phyloP scores from a whole-genome alignment of 2,797 vertebrate species.

The Spondyliosoma cantharus region DNA sequence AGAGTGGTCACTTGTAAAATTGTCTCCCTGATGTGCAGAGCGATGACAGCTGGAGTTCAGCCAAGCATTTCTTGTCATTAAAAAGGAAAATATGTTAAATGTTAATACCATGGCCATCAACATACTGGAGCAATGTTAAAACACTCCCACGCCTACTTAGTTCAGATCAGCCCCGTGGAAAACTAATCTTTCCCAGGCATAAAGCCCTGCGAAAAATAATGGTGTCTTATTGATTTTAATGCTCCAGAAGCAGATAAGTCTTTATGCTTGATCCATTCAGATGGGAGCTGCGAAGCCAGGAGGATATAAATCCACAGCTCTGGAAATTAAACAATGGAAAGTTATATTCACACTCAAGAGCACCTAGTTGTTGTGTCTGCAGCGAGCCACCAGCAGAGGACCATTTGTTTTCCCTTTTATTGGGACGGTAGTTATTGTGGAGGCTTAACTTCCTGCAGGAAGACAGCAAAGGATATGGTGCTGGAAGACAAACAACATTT shows the following conservation, averaged over 20 bases:
- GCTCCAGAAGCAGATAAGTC: constrained; percentile 41
- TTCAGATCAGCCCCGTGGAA: constrained; percentile 51
- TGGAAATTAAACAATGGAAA: constrained; percentile 65
- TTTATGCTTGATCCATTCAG: constrained; percentile 51
- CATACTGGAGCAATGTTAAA: constrained; percentile 56
- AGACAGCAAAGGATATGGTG: constrained; percentile 67
- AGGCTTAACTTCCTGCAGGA: constrained; percentile 77
- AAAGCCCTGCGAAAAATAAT: constrained; percentile 61
- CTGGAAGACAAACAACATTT: constrained; percentile 70
- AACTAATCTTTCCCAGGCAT: constrained; percentile 68
- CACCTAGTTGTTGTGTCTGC: constrained; percentile 59
- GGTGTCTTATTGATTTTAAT: constrained; percentile 68
- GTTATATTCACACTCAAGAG: constrained; percentile 41
- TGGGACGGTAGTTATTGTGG: constrained; percentile 57
- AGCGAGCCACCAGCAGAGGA: constrained; percentile 40
- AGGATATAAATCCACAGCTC: constrained; percentile 38
- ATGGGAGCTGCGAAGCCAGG: constrained; percentile 51
- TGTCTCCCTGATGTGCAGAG: constrained; percentile 43
- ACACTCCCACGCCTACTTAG: constrained; percentile 54
- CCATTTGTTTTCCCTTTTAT: constrained; percentile 68
- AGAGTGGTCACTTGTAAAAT: constrained; percentile 49
- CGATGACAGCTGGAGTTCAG: constrained; percentile 45
- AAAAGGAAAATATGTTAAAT: constrained; percentile 61
- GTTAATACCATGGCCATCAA: constrained; percentile 47
- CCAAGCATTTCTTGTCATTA: constrained; percentile 47